Evolutionary conservation across 2,797 vertebrate species (phyloP), one percentile per base, ranked within the genome.

Genomic region (Argyrosomus regius): DNA sequence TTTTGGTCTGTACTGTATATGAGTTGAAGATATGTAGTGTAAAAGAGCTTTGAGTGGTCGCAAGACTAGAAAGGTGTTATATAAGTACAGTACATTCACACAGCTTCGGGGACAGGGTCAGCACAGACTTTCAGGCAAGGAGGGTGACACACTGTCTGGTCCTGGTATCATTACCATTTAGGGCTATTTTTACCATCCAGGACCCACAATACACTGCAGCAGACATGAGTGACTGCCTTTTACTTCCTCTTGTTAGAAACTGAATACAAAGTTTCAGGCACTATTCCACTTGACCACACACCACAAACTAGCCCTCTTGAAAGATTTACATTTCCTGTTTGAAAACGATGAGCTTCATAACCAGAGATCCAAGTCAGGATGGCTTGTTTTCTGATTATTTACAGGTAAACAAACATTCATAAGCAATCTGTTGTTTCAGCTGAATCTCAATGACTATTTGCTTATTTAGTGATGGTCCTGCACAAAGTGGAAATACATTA

Each of bases 201-300:
- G 2, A 49, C 57, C 56, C 65, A 75, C 12, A 72, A 43, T 53
- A 45, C 28, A 53, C 45, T 46, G 39, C 60, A 70, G 49, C 60
- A 73, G 49, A 58, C 28, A 56, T 17, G 35, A 2, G 17, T 41
- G 16, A 46, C 24, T 54, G 58, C 16, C 43, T 85, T 59, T 81
- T 72, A 81, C 80, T 85, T 85, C 83, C 86, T 78, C 59, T 45
- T 68, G 16, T 68, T 41, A 62, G 49, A 82, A 72, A 67, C n/a
- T 65, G 56, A 20, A 60, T 52, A 24, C 14, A 61, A 16, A 57
- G 53, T 69, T 54, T 78, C 75, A 35, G 54, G 12, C 18, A 52
- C 60, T 53, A 16, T 46, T 74, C 49, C 26, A 26, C 56, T 22
- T 41, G 31, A 53, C 57, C 10, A 4, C 58, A 50, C 26, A 56